Base-by-base conservation (phyloP, 1,140 invertebrate species). In the Microplitis demolitor region DNA sequence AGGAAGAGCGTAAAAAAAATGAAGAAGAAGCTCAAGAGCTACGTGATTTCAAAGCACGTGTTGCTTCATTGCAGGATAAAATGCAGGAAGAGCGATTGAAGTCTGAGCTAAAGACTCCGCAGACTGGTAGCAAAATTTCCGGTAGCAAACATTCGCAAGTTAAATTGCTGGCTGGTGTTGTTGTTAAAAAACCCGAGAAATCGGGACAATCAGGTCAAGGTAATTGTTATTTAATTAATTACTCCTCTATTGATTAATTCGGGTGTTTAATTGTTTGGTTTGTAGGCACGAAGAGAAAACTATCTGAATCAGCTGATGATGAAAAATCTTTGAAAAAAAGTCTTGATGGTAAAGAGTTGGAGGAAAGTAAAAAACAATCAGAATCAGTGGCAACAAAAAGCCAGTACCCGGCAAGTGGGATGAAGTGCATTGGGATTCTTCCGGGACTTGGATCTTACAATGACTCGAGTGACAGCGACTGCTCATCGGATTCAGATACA, bases 1-100 rank as follows among this genome's bases (percentile, higher is more conserved):
- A 94, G 72, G 93, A 94, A 50, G 95, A 97, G 75, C 89, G 92
- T 70, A 92, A 92, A 82, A 94, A 95, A 72, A 89, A 91, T 79
- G 83, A 92, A 45, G 94, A 97, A 81, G 96, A 97, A 82, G 90
- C 92, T 78, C 88, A 90, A 75, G 94, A 96, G 83, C 90, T 97
- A 78, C 88, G 91, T 76, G 95, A 96, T 81, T 97, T 94, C 83
- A 91, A 95, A 85, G 92, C 89, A 79, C 87, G 87, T 50, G 94
- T 96, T 6, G 93, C 93, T n/a, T 91, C 90, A 71, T 82, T 96
- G 5, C 92, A 95, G 70, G 94, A 95, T 83, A 90, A 92, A 83
- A 89, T 90, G 60, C 83, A 93, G 56, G 91, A 94, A 77, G 89
- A 94, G 76, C 88, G 88, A 73, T 83, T 91, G 53, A 88, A 89